These are phyloP conservation scores for Zosterops japonicus DNA, from an alignment of 2,113 vertebrate species.

Conservation along the genomic window DNA sequence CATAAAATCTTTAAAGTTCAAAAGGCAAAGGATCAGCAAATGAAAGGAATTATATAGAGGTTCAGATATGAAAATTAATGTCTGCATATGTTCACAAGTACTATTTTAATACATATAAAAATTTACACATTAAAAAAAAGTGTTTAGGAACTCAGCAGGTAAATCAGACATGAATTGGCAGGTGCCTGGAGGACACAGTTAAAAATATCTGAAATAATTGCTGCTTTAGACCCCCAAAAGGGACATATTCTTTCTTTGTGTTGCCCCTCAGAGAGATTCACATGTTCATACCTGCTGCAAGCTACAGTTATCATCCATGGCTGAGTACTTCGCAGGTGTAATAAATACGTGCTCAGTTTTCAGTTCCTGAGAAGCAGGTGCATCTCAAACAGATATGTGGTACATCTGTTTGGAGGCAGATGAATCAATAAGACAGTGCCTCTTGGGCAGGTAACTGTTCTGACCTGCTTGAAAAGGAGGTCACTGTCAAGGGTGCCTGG, in stretches of 20 bases:
- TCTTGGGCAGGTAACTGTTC: conserved; percentile 35
- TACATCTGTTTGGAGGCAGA: conserved; percentile 55
- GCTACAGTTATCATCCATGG: not conserved
- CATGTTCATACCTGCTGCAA: not conserved
- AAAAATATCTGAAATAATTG: conserved; percentile 4
- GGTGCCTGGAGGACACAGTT: not conserved
- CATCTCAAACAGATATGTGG: not conserved
- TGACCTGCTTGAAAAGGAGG: conserved; percentile 63
- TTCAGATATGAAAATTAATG: not conserved
- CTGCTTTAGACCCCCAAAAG: not conserved
- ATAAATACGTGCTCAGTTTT: not conserved
- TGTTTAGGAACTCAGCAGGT: not conserved
- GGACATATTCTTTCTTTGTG: not conserved
- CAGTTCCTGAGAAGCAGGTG: conserved; percentile 6
- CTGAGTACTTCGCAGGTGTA: not conserved
- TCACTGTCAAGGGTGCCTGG: conserved; percentile 54
- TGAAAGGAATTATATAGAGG: not conserved
- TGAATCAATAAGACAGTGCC: conserved; percentile 59
- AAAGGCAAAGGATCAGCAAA: not conserved
- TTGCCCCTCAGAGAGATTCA: not conserved
- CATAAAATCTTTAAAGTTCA: not conserved
- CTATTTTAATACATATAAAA: not conserved
- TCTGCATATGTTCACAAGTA: not conserved
- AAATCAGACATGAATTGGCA: not conserved
- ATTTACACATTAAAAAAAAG: accelerated